Evolutionary conservation across 2,888 invertebrate species (phyloP), one percentile per base, ranked within the genome.

Genomic region (Bembecia ichneumoniformis): DNA sequence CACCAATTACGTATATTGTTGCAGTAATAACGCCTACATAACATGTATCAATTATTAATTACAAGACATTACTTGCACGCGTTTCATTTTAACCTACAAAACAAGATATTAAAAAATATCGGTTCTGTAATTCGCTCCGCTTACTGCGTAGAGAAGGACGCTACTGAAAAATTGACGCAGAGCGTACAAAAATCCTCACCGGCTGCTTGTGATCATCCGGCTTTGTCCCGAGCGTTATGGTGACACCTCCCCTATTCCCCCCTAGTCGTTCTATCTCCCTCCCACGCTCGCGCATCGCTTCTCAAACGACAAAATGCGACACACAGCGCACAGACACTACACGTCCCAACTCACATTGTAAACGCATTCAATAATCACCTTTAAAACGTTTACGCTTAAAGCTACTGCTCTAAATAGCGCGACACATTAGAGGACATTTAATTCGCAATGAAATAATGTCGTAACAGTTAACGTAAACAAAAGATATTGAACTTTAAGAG

Each of bases 381-480:
- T 66, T 83, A 82, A 57, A 48, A 46, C 55, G 55, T 62, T 64
- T 58, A 63, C 59, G 62, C 68, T 75, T 80, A 77, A 77, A 77
- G 76, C 75, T 68, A 75, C 63, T 71, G 77, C 76, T 72, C 75
- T 66, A 73, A 71, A 77, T 76, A 66, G 75, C 67, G 83, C 82
- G 84, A 87, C 84, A 84, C 78, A 84, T 86, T 86, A 86, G 86
- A 84, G 74, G 84, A 86, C 84, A 84, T 68, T 74, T 71, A 56
- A 55, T 47, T 44, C 50, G 55, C 55, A 58, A 47, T 20, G 49
- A 36, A 35, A 64, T 58, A 81, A 80, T 56, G 67, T 44, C 66
- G 46, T 63, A 84, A 63, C 58, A 58, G 44, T 48, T 51, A 43
- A 13, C n/a, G 17, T 0, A 1, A 3, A 1, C 45, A 49, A 44